phyloP scores from a whole-genome alignment of 1,140 invertebrate species.

The Drosophila paulistorum region DNA sequence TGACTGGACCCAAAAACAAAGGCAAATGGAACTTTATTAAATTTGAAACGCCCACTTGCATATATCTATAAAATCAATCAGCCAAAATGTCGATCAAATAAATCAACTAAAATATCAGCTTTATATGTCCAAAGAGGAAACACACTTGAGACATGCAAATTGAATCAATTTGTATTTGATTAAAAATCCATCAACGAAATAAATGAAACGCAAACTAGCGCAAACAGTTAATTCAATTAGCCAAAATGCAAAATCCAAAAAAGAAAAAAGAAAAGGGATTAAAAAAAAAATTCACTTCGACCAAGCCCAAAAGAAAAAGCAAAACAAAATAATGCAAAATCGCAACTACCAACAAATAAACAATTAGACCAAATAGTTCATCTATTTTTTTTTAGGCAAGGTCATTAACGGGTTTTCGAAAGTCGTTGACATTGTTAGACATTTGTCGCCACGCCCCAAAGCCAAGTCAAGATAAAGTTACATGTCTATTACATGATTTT shows the following conservation, averaged over 20 bases:
- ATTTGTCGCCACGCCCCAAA: slow-evolving; percentile 4
- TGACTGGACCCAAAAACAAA: slow-evolving; percentile 8
- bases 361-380: slow-evolving; percentile 56
- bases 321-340: slow-evolving; percentile 34
- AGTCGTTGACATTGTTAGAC: slow-evolving; percentile 71
- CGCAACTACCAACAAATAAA: slow-evolving; percentile 43
- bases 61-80: slow-evolving; percentile 51
- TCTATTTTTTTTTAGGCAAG: slow-evolving; percentile 38
- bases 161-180: slow-evolving; percentile 52
- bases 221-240: slow-evolving; percentile 6
- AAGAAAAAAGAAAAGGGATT: slow-evolving; percentile 31
- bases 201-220: slow-evolving; percentile 40
- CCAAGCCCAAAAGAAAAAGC: background rate
- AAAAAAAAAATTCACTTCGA: slow-evolving; percentile 4
- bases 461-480: slow-evolving; percentile 28
- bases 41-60: slow-evolving; percentile 31
- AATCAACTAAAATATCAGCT: slow-evolving; percentile 23
- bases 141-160: slow-evolving; percentile 56
- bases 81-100: slow-evolving; percentile 11
- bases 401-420: slow-evolving; percentile 62
- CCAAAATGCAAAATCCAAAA: slow-evolving; percentile 16
- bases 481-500: slow-evolving; percentile 38
- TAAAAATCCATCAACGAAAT: slow-evolving; percentile 47
- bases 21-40: slow-evolving; percentile 6
- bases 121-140: slow-evolving; percentile 36